Percentiles rank a stretch among this genome's conserved stretches.
Evolutionary conservation across 2,888 invertebrate genomes (phyloP).

Genomic region (Chirona hameri): DNA sequence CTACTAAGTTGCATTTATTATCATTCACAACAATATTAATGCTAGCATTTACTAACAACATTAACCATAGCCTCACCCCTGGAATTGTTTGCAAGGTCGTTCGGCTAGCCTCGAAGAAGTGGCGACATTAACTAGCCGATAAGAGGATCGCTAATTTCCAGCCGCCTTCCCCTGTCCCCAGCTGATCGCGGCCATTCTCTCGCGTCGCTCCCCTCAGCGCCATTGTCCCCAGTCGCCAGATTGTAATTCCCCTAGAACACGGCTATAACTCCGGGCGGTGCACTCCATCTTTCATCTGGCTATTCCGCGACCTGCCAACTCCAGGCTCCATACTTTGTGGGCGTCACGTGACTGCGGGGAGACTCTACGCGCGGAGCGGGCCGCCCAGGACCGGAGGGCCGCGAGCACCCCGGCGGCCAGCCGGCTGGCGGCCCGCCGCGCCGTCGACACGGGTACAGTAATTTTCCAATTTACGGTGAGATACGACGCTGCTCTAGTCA

Average conservation of each 20-base stretch:
- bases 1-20: no score
- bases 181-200: not conserved
- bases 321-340: slow-evolving; percentile 23
- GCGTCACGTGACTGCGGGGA: slow-evolving; percentile 26
- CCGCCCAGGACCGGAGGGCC: slow-evolving; percentile 1
- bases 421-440: not conserved
- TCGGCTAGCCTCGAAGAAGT: no score
- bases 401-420: slow-evolving; percentile 4
- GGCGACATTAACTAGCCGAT: no score
- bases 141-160: not conserved
- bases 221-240: not conserved
- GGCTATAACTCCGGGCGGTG: not conserved
- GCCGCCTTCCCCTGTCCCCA: not conserved
- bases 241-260: not conserved
- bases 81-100: no score
- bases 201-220: not conserved
- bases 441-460: not conserved
- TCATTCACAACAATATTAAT: no score
- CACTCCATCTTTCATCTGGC: slow-evolving; percentile 10
- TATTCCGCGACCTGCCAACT: slow-evolving; percentile 22
- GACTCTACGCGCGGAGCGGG: slow-evolving; percentile 25
- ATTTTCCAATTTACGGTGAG: not conserved
- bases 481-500: not conserved
- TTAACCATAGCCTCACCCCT: no score
- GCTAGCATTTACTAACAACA: no score